Percentiles rank a stretch among this genome's conserved stretches.
Conservation (phyloP, 2,888 invertebrate genomes). For the Xanthia togata region DNA sequence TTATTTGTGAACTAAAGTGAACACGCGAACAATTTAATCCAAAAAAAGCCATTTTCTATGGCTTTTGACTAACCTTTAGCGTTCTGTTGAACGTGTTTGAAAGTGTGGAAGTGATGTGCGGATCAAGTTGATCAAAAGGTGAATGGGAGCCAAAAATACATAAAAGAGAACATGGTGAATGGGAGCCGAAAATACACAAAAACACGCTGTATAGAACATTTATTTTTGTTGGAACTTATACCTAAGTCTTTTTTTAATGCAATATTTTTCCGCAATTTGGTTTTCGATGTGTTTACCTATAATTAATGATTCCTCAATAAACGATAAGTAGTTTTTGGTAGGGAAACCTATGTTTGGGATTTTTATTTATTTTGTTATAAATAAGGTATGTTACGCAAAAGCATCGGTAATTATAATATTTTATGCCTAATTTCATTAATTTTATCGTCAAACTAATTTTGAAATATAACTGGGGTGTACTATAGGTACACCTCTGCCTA, state of each 20-base stretch:
- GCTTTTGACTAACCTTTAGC: conserved; percentile 27
- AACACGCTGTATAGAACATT: background rate
- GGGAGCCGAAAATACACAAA: conserved; percentile 32
- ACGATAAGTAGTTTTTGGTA: too few species aligned
- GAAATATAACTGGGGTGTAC: too few species aligned
- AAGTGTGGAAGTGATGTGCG: conserved; percentile 39
- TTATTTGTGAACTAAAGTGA: conserved; percentile 25
- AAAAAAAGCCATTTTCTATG: conserved; percentile 27
- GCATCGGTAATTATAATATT: too few species aligned
- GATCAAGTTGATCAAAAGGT: conserved; percentile 38
- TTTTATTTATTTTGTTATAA: background rate
- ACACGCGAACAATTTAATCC: conserved; percentile 23
- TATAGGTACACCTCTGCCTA: too few species aligned
- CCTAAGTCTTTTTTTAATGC: background rate
- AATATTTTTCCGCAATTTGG: background rate
- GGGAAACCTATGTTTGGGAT: background rate
- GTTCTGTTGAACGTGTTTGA: conserved; percentile 28
- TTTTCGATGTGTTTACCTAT: too few species aligned
- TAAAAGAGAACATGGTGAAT: conserved; percentile 23
- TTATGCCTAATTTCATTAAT: too few species aligned
- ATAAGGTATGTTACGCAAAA: background rate
- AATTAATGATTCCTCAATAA: too few species aligned
- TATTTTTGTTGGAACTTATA: background rate
- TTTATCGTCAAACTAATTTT: too few species aligned
- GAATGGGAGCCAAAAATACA: conserved; percentile 35